phyloP scores from a whole-genome alignment of 2,113 vertebrate genomes.

The Psettodes erumei region DNA sequence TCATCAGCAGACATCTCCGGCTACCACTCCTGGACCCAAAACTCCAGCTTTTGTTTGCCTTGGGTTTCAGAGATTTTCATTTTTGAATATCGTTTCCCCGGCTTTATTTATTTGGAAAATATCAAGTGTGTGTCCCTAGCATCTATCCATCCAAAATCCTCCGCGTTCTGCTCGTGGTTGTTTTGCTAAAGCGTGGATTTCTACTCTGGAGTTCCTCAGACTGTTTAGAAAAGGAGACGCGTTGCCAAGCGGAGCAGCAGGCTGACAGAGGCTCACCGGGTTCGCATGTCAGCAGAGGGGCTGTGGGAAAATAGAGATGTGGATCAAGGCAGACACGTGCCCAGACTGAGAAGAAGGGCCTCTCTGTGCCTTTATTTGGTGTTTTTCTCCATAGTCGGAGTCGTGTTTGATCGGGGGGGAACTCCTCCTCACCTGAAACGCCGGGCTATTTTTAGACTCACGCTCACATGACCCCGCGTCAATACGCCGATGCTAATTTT shows the following conservation, averaged over 20 bases:
- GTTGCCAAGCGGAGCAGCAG: constrained; percentile 31
- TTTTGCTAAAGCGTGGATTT: constrained; percentile 43
- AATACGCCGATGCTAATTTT: constrained; percentile 64
- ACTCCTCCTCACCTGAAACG: constrained; percentile 69
- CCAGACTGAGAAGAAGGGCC: constrained; percentile 42
- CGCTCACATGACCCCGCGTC: constrained; percentile 64
- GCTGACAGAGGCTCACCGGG: constrained; percentile 15
- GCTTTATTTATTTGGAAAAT: constrained; percentile 50
- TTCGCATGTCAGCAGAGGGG: constrained; percentile 34
- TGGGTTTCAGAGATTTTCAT: constrained; percentile 3
- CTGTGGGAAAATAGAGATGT: constrained; percentile 57
- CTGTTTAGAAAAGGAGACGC: constrained; percentile 39
- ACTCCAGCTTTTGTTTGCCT: neutral
- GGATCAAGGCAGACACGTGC: constrained; percentile 54
- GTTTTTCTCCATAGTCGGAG: constrained; percentile 29
- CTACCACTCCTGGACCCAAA: neutral
- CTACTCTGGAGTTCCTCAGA: constrained; percentile 40
- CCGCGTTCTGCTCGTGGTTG: constrained; percentile 30
- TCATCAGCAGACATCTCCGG: constrained; percentile 21
- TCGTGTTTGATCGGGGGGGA: constrained; percentile 59
- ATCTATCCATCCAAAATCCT: constrained; percentile 25
- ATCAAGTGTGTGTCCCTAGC: constrained; percentile 20
- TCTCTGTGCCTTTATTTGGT: constrained; percentile 27
- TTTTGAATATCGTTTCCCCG: constrained; percentile 1
- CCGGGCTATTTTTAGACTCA: constrained; percentile 70